These are phyloP conservation scores for Pocillopora verrucosa DNA, from an alignment of 64 coral and sea anemone species.

Conservation along the genomic window DNA sequence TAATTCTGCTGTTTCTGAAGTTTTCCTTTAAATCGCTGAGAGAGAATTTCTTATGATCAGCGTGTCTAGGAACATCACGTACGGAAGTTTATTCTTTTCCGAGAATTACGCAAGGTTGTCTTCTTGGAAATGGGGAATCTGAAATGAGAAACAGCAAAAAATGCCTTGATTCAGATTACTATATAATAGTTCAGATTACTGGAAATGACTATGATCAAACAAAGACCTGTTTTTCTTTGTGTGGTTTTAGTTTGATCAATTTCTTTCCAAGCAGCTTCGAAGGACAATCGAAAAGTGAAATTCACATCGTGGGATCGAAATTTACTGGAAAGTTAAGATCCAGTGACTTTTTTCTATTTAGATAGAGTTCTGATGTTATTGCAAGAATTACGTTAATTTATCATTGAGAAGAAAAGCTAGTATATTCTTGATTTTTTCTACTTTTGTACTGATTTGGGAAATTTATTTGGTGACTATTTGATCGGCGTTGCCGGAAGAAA, in stretches of 20 bases:
- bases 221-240: neutral
- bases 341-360: no score
- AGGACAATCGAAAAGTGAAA: conserved; percentile 10
- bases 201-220: neutral
- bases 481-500: no score
- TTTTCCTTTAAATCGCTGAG: neutral
- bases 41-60: neutral
- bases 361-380: no score
- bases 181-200: neutral
- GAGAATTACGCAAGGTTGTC: neutral
- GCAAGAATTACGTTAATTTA: no score
- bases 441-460: no score
- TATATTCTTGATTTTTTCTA: no score
- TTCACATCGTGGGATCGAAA: conserved; percentile 33
- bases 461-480: no score
- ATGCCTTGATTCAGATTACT: neutral
- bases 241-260: neutral
- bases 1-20: neutral
- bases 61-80: neutral
- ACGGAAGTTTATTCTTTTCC: neutral
- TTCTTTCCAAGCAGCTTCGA: neutral
- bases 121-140: neutral
- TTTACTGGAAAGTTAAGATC: neutral
- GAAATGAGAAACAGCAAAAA: neutral
- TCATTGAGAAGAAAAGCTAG: no score